A percentile compares a stretch with the other conserved stretches of the same genome.
Conservation (phyloP, 2,888 invertebrate species). For the Parnassius smintheus region DNA sequence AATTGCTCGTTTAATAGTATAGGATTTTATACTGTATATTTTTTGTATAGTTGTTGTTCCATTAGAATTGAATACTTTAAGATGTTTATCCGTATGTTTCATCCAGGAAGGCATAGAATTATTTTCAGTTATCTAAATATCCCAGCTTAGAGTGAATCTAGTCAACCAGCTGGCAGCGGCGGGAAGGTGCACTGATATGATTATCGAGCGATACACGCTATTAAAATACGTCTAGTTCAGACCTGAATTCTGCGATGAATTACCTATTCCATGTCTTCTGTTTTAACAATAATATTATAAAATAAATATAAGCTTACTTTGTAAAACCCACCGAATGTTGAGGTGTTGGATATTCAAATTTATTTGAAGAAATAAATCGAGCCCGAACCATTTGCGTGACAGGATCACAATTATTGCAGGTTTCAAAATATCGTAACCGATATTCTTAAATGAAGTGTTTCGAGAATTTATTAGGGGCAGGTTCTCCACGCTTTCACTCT, state of each 20-base stretch:
- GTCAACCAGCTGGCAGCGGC: conserved; percentile 1
- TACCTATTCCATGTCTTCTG: neutral
- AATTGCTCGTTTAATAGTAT: too few relatives aligned
- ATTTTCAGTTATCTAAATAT: neutral
- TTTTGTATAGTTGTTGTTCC: neutral
- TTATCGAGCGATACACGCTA: neutral
- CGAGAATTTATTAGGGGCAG: neutral
- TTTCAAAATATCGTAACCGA: neutral
- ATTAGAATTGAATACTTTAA: neutral
- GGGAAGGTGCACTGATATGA: neutral
- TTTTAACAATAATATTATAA: neutral
- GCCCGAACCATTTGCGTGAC: neutral
- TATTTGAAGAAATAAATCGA: neutral
- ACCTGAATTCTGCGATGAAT: too few relatives aligned
- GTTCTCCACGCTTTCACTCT: neutral
- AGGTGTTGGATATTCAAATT: neutral
- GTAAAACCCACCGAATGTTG: conserved; percentile 12
- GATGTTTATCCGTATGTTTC: neutral
- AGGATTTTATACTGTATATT: neutral
- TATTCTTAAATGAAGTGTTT: neutral
- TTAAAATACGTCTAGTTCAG: neutral
- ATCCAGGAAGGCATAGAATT: too few relatives aligned
- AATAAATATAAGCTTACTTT: neutral
- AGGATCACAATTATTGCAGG: neutral
- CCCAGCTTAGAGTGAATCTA: neutral